Evolutionary conservation across 2,888 invertebrate species (phyloP).

Genomic region (Amblyjoppa proteus): DNA sequence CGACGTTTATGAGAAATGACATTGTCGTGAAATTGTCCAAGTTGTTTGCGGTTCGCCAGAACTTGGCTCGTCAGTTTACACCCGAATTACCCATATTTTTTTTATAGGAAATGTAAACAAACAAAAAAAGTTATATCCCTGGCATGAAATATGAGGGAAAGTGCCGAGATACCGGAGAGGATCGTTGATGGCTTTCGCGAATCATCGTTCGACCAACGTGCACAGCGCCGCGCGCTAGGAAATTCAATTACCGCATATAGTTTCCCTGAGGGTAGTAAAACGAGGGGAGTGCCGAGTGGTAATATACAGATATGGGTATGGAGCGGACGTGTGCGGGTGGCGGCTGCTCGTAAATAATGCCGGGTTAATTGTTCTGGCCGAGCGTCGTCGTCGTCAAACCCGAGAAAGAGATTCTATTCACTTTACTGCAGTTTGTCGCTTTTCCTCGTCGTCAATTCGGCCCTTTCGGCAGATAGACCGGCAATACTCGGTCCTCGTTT

Average conservation of each 20-base stretch:
- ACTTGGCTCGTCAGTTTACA: neutral
- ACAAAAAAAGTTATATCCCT: slow-evolving; percentile 5
- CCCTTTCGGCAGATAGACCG: slow-evolving; percentile 4
- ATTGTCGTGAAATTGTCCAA: too few species aligned
- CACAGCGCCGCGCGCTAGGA: slow-evolving; percentile 30
- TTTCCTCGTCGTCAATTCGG: slow-evolving; percentile 35
- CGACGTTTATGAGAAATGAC: too few species aligned
- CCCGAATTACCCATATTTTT: neutral
- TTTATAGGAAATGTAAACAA: neutral
- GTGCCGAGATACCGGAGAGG: slow-evolving; percentile 15
- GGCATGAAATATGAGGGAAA: slow-evolving; percentile 25
- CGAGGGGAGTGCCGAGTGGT: slow-evolving; percentile 26
- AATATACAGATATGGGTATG: slow-evolving; percentile 4
- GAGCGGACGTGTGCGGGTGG: slow-evolving; percentile 6
- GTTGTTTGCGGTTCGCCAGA: neutral
- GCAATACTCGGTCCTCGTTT: slow-evolving; percentile 43
- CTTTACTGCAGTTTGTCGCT: slow-evolving; percentile 48
- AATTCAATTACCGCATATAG: slow-evolving; percentile 53
- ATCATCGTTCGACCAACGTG: slow-evolving; percentile 51
- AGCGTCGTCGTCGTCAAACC: slow-evolving; percentile 53
- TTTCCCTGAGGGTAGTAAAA: slow-evolving; percentile 55
- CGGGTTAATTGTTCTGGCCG: slow-evolving; percentile 73
- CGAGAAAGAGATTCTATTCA: slow-evolving; percentile 61
- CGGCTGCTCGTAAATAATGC: slow-evolving; percentile 74
- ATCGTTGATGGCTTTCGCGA: slow-evolving; percentile 47